A percentile compares a stretch with the other conserved stretches of the same genome.
Evolutionary conservation across 2,797 vertebrate genomes (phyloP).

Genomic region (Pitangus sulphuratus): DNA sequence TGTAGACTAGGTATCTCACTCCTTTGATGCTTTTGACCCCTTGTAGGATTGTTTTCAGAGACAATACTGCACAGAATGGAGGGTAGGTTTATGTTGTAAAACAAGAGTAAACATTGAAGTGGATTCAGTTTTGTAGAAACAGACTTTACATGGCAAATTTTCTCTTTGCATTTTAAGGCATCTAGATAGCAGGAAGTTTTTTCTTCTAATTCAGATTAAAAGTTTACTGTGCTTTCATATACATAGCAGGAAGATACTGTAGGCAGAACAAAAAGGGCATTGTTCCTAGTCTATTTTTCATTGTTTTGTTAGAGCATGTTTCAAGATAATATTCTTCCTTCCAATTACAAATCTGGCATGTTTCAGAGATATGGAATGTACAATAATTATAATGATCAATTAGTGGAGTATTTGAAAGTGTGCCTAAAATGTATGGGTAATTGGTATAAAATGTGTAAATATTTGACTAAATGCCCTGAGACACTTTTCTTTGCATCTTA

Average conservation of each 20-base stretch:
- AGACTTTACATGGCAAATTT: not conserved
- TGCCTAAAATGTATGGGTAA: constrained; percentile 53
- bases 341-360: constrained; percentile 47
- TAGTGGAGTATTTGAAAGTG: constrained; percentile 43
- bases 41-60: not conserved
- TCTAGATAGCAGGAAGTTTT: not conserved
- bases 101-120: constrained; percentile 3
- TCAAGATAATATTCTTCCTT: constrained; percentile 61
- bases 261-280: constrained; percentile 31
- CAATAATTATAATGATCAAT: constrained; percentile 62
- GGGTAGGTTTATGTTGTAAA: not conserved
- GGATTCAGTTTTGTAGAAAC: not conserved
- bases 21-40: not conserved
- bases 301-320: constrained; percentile 50
- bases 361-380: constrained; percentile 60
- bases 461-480: constrained; percentile 8
- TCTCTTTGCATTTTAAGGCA: not conserved
- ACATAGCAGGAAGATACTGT: not conserved
- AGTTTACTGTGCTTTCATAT: not conserved
- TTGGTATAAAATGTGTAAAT: constrained; percentile 30
- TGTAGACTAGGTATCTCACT: not conserved
- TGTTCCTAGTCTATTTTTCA: constrained; percentile 53
- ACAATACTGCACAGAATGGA: not conserved
- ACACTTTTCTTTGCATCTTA: not conserved
- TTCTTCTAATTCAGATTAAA: constrained; percentile 15